phyloP scores from a whole-genome alignment of 2,888 invertebrate genomes.

The Cyclophora albipunctata region DNA sequence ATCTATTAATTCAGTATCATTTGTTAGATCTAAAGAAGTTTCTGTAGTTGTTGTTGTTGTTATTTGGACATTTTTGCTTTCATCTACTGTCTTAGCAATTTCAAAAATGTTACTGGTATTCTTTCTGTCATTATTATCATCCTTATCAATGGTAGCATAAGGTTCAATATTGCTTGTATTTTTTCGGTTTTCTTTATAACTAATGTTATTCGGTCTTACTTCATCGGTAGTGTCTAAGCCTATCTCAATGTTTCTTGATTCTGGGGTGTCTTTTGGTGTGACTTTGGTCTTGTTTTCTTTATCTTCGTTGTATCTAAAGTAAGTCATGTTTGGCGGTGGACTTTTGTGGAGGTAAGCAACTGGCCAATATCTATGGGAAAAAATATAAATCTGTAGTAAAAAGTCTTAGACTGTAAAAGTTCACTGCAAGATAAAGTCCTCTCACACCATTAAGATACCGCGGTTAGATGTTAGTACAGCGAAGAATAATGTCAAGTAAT shows the following conservation, averaged over 20 bases:
- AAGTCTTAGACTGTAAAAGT: too few species aligned
- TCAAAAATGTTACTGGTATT: constrained; percentile 42
- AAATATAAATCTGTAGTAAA: too few species aligned
- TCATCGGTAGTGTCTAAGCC: constrained; percentile 3
- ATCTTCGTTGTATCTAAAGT: constrained; percentile 49
- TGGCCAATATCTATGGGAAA: constrained; percentile 79
- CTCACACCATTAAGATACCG: too few species aligned
- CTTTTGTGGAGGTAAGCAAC: constrained; percentile 88
- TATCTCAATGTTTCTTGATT: constrained; percentile 8
- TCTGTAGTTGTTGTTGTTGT: constrained; percentile 34
- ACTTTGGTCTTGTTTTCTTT: constrained; percentile 29
- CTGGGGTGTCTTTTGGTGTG: constrained; percentile 15
- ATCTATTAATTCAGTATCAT: too few species aligned
- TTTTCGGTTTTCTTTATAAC: constrained; percentile 13
- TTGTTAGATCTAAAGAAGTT: not conserved
- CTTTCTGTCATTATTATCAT: constrained; percentile 36
- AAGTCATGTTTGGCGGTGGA: constrained; percentile 84
- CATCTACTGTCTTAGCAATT: constrained; percentile 22
- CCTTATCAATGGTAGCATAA: constrained; percentile 4
- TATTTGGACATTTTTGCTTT: constrained; percentile 22
- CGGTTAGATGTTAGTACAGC: too few species aligned
- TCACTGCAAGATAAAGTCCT: too few species aligned
- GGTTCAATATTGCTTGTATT: constrained; percentile 4
- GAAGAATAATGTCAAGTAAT: too few species aligned
- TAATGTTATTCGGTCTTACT: constrained; percentile 13